These are phyloP conservation scores for Timandra comae DNA, from an alignment of 2,888 invertebrate species.

Conservation along the genomic window DNA sequence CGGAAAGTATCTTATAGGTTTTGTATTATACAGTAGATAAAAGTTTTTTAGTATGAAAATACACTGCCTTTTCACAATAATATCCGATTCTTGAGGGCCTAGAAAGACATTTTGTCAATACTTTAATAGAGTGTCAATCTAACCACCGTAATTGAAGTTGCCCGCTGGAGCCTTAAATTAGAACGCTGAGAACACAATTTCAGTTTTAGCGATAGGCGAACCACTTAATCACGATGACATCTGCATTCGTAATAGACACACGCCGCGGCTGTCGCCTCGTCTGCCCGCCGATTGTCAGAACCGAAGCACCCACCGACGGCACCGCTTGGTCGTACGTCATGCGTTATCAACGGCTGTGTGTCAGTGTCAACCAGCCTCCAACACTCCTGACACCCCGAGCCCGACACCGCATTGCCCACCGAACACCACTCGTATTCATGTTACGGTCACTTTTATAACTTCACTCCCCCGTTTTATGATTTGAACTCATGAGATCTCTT, in stretches of 20 bases:
- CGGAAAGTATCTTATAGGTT: no score
- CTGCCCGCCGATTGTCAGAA: no score
- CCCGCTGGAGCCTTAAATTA: no score
- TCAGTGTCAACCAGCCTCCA: constrained; percentile 48
- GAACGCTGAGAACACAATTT: no score
- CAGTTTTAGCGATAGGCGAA: background rate
- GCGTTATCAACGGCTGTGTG: constrained; percentile 56
- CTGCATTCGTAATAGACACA: constrained; percentile 17
- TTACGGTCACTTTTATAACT: constrained; percentile 2
- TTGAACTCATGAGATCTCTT: constrained; percentile 3
- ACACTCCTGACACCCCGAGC: constrained; percentile 38
- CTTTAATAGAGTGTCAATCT: no score
- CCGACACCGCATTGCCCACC: constrained; percentile 25
- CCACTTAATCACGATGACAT: constrained; percentile 1
- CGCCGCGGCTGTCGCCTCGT: constrained; percentile 18
- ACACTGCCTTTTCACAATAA: no score
- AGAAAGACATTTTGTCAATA: no score
- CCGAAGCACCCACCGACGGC: constrained; percentile 49
- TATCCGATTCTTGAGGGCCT: no score
- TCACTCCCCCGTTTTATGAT: background rate
- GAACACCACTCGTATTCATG: constrained; percentile 5
- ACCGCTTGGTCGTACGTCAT: constrained; percentile 52
- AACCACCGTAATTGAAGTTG: no score
- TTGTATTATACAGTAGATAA: no score
- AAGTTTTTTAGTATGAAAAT: no score